Evolutionary conservation across 2,113 vertebrate genomes (phyloP).

Genomic region (Menura novaehollandiae): DNA sequence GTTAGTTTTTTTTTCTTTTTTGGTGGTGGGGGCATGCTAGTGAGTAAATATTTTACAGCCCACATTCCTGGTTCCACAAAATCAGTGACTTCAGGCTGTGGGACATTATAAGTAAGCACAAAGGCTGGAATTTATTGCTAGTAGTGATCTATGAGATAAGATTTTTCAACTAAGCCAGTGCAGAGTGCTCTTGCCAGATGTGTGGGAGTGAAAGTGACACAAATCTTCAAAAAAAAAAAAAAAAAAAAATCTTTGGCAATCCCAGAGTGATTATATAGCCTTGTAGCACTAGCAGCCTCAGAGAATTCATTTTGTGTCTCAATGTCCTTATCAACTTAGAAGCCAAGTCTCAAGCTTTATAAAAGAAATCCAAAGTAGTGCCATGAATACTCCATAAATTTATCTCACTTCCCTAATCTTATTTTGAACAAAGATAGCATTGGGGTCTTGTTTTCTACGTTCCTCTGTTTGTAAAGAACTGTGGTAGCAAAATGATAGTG

Average conservation of each 20-base stretch:
- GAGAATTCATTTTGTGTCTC: neutral
- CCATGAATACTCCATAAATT: conserved; percentile 8
- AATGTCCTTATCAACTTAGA: neutral
- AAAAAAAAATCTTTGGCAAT: conserved; percentile 16
- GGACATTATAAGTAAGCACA: conserved; percentile 10
- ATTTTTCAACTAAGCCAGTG: conserved; percentile 30
- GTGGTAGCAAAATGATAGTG: neutral
- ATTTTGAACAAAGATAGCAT: neutral
- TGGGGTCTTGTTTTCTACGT: neutral
- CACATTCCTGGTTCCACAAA: neutral
- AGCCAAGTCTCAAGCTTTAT: neutral
- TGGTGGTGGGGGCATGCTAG: neutral
- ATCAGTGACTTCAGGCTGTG: neutral
- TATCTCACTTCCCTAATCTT: conserved; percentile 21
- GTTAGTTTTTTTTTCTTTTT: neutral
- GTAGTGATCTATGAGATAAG: conserved; percentile 60
- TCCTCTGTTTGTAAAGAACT: neutral
- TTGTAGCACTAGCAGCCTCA: neutral
- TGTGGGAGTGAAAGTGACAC: conserved; percentile 63
- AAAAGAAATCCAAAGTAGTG: neutral
- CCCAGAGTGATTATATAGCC: neutral
- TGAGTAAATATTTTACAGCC: conserved; percentile 40
- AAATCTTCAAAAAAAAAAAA: neutral
- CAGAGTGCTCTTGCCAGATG: conserved; percentile 49
- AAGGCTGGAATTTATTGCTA: conserved; percentile 55